Evolutionary conservation across 2,888 invertebrate genomes (phyloP), one percentile per base, ranked within the genome.

Genomic region (Choreutis nemorana): DNA sequence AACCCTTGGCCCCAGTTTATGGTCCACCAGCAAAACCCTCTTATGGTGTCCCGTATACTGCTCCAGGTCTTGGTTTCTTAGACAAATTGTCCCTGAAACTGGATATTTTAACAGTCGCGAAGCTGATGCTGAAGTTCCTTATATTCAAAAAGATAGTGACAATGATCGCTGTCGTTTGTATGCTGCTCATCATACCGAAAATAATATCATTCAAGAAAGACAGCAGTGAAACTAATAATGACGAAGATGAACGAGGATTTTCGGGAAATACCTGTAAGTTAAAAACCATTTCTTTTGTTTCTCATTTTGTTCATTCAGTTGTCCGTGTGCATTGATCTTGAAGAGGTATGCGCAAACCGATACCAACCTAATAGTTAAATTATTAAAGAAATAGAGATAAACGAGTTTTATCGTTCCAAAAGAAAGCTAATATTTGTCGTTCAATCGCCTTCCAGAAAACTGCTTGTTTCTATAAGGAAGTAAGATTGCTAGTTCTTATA

Each of bases 71-170:
- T 2, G 82, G 84, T 32, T 68, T 87, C 30, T 65, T 88, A 11
- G 86, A 87, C 39, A 86, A 89, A 50, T 64, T 90, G 1, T 84
- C 87, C 26, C 64, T 87, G 13, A 90, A 90, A 61, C 49, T 90
- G 28, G 87, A 87, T 47, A 80, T 89, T 1, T 79, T 87, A 35
- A 88, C 89, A 0, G 60, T 90, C 30, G 88, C 88, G 1, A 91
- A 91, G 64, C 82, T 91, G 33, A 48, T 91, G 32, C 59, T 91
- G 18, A 91, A 91, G 55, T 58, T 91, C 28, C 66, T 91, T 3
- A 86, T 91, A 42, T 90, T 91, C 57, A 91, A 91, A 64, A 87
- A 91, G 63, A 84, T 90, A 29, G 86, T 91, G 32, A 89, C 90
- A 44, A 90, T 91, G 63, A 83, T 91, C 23, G 90, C 87, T 0